phyloP scores from a whole-genome alignment of 1,140 invertebrate genomes.

The Tigriopus japonicus region DNA sequence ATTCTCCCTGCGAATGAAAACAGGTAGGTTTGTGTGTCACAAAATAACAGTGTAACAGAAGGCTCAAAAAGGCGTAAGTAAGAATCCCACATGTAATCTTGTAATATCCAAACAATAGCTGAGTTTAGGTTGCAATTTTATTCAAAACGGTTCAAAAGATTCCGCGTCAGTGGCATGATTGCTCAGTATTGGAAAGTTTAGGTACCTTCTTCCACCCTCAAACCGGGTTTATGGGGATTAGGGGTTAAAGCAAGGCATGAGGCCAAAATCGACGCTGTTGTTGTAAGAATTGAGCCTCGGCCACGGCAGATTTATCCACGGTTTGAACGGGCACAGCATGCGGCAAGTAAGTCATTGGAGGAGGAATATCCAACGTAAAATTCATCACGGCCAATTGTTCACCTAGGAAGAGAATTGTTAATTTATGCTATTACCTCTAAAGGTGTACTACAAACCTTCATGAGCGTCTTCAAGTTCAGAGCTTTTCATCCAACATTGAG shows the following conservation, averaged over 20 bases:
- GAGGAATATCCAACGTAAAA: constrained; percentile 8
- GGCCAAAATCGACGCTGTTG: constrained; percentile 9
- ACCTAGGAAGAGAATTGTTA: background rate
- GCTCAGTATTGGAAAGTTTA: too few relatives aligned
- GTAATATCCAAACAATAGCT: too few relatives aligned
- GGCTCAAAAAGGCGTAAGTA: too few relatives aligned
- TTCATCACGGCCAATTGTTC: constrained; percentile 3
- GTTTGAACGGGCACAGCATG: constrained; percentile 3
- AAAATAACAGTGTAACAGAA: too few relatives aligned
- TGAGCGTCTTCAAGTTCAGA: background rate
- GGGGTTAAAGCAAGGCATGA: background rate
- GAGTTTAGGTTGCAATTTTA: too few relatives aligned
- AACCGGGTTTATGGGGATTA: too few relatives aligned
- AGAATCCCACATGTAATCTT: too few relatives aligned
- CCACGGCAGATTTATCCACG: constrained; percentile 5
- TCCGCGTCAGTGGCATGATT: too few relatives aligned
- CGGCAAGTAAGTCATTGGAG: constrained; percentile 1
- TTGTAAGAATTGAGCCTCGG: constrained; percentile 6
- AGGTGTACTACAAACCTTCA: background rate
- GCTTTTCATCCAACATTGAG: background rate
- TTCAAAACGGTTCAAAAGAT: too few relatives aligned
- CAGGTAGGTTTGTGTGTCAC: too few relatives aligned
- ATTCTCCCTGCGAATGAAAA: too few relatives aligned
- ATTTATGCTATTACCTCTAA: background rate
- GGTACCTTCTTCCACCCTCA: too few relatives aligned